Base-by-base conservation (phyloP, 2,113 vertebrate genomes). In the Actinemys pallida region DNA sequence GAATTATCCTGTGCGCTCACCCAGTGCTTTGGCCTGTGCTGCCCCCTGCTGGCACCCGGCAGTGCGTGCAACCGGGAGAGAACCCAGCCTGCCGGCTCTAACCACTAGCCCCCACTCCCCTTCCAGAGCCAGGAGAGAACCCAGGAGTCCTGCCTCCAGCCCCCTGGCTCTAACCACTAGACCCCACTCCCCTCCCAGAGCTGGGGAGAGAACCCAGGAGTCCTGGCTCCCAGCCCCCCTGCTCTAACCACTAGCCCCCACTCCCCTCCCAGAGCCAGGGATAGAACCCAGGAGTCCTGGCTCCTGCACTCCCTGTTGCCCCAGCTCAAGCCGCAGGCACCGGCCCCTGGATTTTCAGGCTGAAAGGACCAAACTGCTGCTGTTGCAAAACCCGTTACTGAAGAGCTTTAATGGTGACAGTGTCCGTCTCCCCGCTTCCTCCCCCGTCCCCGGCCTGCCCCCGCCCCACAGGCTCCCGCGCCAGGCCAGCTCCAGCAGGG, bases 261-360 rank as follows among this genome's bases (percentile, higher is more conserved):
- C 62, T 35, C 14, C 62, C 31, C 2, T 65, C 62, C 14, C 62
- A n/a, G 62, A 35, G 62, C 62, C 16, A 0, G 31, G 16, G 31
- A 69, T 4, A 65, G 62, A 65, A 65, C 14, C 62, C 62, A 65
- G 62, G 31, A 57, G 24, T 16, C 52, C 39, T 13, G 53, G 92
- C 76, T 89, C 59, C 69, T 62, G 88, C 79, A 86, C 92, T 50
- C 79, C 84, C 94, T 92, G 57, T 86, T 81, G 83, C 13, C 85
- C 95, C 94, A 94, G 92, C 90, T 85, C 94, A 84, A 27, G 85
- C 52, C 20, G 49, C 57, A 29, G 81, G 17, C 50, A 88, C 76
- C 0, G 29, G 93, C 90, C 53, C 95, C 93, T 35, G 6, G 14
- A 65, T 35, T 35, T 65, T 35, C 62, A n/a, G 6, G 31, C 31